Conservation (phyloP, 2,888 invertebrate genomes). For the Lathronympha strigana region DNA sequence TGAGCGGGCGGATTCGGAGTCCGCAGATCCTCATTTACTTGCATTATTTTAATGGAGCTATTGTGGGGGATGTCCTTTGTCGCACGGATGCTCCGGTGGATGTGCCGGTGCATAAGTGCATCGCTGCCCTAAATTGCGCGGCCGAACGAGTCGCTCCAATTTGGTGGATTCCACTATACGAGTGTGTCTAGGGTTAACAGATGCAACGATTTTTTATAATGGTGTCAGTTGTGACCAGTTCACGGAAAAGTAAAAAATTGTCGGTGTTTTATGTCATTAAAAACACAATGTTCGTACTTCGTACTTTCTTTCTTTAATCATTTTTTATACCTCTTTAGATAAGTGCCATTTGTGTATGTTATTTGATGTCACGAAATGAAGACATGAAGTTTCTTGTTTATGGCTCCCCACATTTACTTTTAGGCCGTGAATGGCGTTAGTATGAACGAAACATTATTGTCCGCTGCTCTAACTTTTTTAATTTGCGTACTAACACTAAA, state of each 20-base stretch:
- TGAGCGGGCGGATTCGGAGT: slow-evolving; percentile 75
- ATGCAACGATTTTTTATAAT: background rate
- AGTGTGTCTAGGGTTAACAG: slow-evolving; percentile 43
- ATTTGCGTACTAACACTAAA: too few relatives aligned
- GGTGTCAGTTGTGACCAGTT: background rate
- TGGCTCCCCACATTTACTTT: too few relatives aligned
- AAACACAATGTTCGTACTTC: too few relatives aligned
- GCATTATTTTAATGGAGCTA: slow-evolving; percentile 85
- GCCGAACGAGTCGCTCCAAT: slow-evolving; percentile 68
- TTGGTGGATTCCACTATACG: slow-evolving; percentile 64
- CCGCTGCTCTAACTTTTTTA: too few relatives aligned
- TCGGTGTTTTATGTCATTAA: too few relatives aligned
- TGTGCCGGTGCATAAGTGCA: slow-evolving; percentile 79
- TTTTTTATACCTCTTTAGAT: too few relatives aligned
- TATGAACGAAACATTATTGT: too few relatives aligned
- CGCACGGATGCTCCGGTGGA: slow-evolving; percentile 71
- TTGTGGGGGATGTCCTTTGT: slow-evolving; percentile 83
- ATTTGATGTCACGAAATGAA: too few relatives aligned
- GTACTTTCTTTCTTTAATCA: too few relatives aligned
- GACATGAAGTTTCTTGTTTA: too few relatives aligned
- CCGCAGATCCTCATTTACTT: slow-evolving; percentile 84
- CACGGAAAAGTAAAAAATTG: background rate
- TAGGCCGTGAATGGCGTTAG: too few relatives aligned
- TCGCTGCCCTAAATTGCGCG: slow-evolving; percentile 72
- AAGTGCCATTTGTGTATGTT: too few relatives aligned